Evolutionary conservation across 2,888 invertebrate species (phyloP), one percentile per base, ranked within the genome.

Genomic region (Horisme vitalbata): DNA sequence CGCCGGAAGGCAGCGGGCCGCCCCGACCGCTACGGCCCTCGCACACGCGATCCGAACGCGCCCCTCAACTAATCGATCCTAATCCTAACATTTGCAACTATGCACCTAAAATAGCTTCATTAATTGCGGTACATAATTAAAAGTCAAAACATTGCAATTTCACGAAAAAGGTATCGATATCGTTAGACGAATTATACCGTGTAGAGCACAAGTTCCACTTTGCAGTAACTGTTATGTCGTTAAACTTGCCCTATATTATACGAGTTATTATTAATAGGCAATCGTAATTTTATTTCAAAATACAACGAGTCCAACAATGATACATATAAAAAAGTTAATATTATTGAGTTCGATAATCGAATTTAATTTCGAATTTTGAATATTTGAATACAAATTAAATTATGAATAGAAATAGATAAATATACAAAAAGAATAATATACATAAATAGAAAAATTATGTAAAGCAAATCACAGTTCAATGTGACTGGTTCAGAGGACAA

Each of bases 1-100:
- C 78, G 85, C 86, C 87, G 88, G 87, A 87, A 88, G 87, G 86
- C 85, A 84, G 64, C 66, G 70, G 68, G 66, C 69, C 68, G 65
- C 66, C 62, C 65, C 66, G 67, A 44, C 63, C 63, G 63, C 67
- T 67, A 75, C 72, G 59, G 75, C 76, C 63, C 70, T 69, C 74
- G 73, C 67, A 74, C 83, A 80, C 83, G 80, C 83, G 73, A 83
- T 74, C 78, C 75, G 63, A 75, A 64, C 74, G 70, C 72, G 73
- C 69, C 71, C 71, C 70, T 68, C 63, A 63, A 68, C 76, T 77
- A 75, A 87, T 86, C 85, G 83, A 86, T 86, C 70, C 72, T 69
- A 72, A 85, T 84, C 69, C 71, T 69, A 75, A 71, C 69, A 60
- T 74, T 73, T 71, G 78, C 75, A 83, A 76, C 67, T 66, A 68